Conservation (phyloP, 2,797 vertebrate genomes). For the Pseudopleuronectes americanus region DNA sequence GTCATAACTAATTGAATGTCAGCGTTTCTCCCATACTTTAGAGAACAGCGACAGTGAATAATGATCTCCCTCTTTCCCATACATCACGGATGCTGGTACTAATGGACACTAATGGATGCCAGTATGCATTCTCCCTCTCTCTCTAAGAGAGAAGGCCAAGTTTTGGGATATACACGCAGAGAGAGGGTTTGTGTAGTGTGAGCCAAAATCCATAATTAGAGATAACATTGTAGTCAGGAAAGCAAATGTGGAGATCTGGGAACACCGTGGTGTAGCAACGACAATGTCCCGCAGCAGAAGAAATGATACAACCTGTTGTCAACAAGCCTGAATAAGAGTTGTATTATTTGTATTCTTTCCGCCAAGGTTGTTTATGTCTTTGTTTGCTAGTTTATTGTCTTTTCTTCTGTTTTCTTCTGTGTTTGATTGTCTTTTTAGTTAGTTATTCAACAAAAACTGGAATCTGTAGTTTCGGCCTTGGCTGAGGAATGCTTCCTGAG, state of each 20-base stretch:
- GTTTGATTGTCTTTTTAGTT: too few relatives aligned
- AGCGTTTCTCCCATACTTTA: slow-evolving; percentile 22
- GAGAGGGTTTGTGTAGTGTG: neutral
- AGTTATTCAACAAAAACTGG: too few relatives aligned
- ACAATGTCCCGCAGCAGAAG: neutral
- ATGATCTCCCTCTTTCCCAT: slow-evolving; percentile 18
- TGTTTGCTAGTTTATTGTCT: too few relatives aligned
- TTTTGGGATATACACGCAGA: slow-evolving; percentile 19
- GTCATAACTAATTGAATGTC: slow-evolving; percentile 31
- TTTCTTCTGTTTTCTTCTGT: too few relatives aligned
- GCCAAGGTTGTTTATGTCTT: too few relatives aligned
- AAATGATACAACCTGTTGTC: neutral
- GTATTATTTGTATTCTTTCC: too few relatives aligned
- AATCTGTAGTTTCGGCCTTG: too few relatives aligned
- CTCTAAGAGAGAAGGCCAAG: slow-evolving; percentile 22
- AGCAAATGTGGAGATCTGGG: neutral
- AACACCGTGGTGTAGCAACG: neutral
- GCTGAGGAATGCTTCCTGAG: too few relatives aligned
- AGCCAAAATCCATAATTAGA: slow-evolving; percentile 10
- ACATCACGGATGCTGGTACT: slow-evolving; percentile 26
- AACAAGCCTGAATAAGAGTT: neutral
- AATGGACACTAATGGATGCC: slow-evolving; percentile 58
- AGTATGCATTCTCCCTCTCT: neutral
- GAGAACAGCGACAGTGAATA: slow-evolving; percentile 40
- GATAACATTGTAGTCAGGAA: neutral